Evolutionary conservation across 2,797 vertebrate genomes (phyloP), one percentile per base, ranked within the genome.

Genomic region (Oryzias sinensis): DNA sequence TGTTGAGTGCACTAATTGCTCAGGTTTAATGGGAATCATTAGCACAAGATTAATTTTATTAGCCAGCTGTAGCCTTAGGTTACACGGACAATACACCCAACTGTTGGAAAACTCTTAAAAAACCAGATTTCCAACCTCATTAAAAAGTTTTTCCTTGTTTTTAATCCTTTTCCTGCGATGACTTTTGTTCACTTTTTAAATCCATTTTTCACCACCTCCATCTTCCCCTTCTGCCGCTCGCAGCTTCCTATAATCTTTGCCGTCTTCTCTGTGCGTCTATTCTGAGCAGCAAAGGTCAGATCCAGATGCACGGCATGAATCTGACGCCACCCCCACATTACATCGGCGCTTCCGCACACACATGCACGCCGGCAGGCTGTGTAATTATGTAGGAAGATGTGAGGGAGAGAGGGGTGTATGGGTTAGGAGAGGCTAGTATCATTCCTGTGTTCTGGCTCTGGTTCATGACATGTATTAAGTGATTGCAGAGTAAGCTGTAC

Each of bases 41-140:
- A 85, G 74, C 79, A 77, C 87, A 89, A 90, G 61, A 88, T 91
- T 81, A 58, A 88, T 88, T 89, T 75, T 85, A 83, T 88, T 82
- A 85, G 78, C 79, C 77, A 86, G 83, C 74, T 78, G 74, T 64
- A 62, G 51, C 64, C 68, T 49, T 69, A 70, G 46, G 59, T 74
- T 68, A 53, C 51, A 72, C 56, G 53, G 52, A 66, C 37, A 0
- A 20, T 27, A 29, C 27, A 53, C 47, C 56, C 42, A 49, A n/a
- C 50, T 54, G 27, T 55, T 74, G 54, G 7, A 45, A 6, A 27
- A 6, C 16, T 45, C 25, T 49, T 29, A 43, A 25, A 11, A 37
- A 37, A 37, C 33, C 11, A 3, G 3, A 11, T 11, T 37, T 37
- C 33, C 33, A 37, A 37, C 33, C 33, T 37, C 33, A 27, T 33